Evolutionary conservation across 2,113 vertebrate genomes (phyloP), one percentile per base, ranked within the genome.

Genomic region (Balaenoptera acutorostrata): DNA sequence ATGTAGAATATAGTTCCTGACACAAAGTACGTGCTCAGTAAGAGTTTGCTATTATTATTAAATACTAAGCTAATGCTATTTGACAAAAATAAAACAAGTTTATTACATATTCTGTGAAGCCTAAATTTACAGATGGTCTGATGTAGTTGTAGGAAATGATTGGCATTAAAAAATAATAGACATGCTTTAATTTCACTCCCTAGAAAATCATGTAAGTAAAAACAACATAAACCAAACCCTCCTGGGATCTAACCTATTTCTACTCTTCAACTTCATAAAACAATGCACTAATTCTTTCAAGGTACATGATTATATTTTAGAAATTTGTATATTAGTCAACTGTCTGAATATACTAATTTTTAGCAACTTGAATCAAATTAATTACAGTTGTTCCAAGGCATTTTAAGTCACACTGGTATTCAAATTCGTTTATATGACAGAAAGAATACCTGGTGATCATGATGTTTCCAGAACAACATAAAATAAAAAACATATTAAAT

Each of bases 141-240:
- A 83, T 71, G 8, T 4, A 78, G 5, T 68, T 91, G n/a, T 57
- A 88, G 63, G 57, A 91, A 85, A 69, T 64, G 4, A 89, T 2
- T 90, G n/a, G 10, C 41, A 90, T 92, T 64, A 92, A 93, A 77
- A 90, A 88, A 90, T 89, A 77, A 90, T 33, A 82, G 21, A 81
- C 8, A 66, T 29, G 49, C 59, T 80, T 83, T 89, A 93, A 75
- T 10, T 91, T 66, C 36, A 90, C 77, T 97, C 41, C 59, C 20
- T 93, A 86, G 39, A 95, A 97, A 97, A 85, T 84, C 15, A 13
- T 84, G 4, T 63, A 97, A 95, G 11, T 83, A 57, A 94, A 94
- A 94, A 64, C 31, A 95, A 86, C 78, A 82, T 69, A 92, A 59
- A 20, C 8, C 29, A 82, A 49, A 46, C 1, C 20, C n/a, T 77